Evolutionary conservation across 2,888 invertebrate species (phyloP), one percentile per base, ranked within the genome.

Genomic region (Atherix ibis): DNA sequence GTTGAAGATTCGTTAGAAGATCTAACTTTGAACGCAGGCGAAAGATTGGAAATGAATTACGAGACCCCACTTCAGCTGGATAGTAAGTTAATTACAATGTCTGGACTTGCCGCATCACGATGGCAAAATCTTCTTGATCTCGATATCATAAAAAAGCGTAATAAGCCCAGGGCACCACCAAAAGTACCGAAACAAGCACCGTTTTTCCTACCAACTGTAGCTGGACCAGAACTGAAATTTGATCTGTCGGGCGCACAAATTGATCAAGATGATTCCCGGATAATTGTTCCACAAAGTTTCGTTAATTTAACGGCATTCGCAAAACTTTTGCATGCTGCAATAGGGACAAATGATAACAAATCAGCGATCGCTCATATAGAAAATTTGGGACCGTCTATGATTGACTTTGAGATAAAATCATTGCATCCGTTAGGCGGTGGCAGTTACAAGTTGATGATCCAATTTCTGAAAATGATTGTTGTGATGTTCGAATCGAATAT

Each of bases 131-230:
- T 97, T 10, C 66, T 92, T 2, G 76, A 84, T 52, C 65, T 94
- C 35, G 89, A 92, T 44, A 58, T 82, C 1, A 83, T 97, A 2
- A 87, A 80, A 56, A 76, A 73, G 46, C 67, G 84, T 41, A 97
- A 97, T 56, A 94, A 87, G 52, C 92, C 95, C 0, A 85, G 77
- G 57, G 76, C 78, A 32, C 73, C 84, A 0, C 71, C 81, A 0
- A 85, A 85, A 49, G 70, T 71, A 2, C 80, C 85, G 0, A 85
- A 87, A 59, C 73, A 79, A 2, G 95, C 92, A 0, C 97, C 97
- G 0, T 98, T 98, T 65, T 97, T 98, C 56, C 64, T 97, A 32
- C 92, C 95, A 0, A 92, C 94, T 0, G 68, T 92, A 36, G 73
- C 87, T 0, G 80, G 84, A 2, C 63, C 91, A 13, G 76, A 83